A percentile compares a stretch with the other conserved stretches of the same genome.
Conservation (phyloP, 2,888 invertebrate genomes). For the Ptychoptera contaminata region DNA sequence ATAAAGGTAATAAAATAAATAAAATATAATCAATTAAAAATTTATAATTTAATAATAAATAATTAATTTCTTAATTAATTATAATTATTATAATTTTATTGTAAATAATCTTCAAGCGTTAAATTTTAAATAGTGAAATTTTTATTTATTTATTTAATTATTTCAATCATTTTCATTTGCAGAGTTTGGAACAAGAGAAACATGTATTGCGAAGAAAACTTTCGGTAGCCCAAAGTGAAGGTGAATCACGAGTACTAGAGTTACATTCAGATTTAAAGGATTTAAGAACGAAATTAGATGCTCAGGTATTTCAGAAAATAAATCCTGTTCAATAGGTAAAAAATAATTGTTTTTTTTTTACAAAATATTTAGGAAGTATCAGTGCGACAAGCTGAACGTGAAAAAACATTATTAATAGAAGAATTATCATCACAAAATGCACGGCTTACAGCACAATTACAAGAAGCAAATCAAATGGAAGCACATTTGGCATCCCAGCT, state of each 20-base stretch:
- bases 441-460: slow-evolving; percentile 67
- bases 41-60: too few species aligned
- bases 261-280: slow-evolving; percentile 76
- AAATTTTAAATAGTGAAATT: too few species aligned
- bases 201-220: slow-evolving; percentile 72
- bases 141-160: background rate
- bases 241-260: slow-evolving; percentile 72
- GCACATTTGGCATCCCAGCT: slow-evolving; percentile 66
- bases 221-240: slow-evolving; percentile 74
- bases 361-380: slow-evolving; percentile 20
- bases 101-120: too few species aligned
- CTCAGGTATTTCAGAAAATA: slow-evolving; percentile 31
- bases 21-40: too few species aligned
- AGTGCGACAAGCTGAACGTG: slow-evolving; percentile 43
- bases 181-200: slow-evolving; percentile 89
- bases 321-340: background rate
- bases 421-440: slow-evolving; percentile 83
- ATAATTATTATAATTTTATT: too few species aligned
- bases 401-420: slow-evolving; percentile 63
- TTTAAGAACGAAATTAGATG: slow-evolving; percentile 58
- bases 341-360: slow-evolving; percentile 1
- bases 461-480: slow-evolving; percentile 67
- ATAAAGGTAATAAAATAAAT: too few species aligned
- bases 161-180: too few species aligned
- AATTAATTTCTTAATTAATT: too few species aligned